Percentiles rank a stretch among this genome's conserved stretches.
Evolutionary conservation across 2,888 invertebrate genomes (phyloP).

Genomic region (Neoascia interrupta): DNA sequence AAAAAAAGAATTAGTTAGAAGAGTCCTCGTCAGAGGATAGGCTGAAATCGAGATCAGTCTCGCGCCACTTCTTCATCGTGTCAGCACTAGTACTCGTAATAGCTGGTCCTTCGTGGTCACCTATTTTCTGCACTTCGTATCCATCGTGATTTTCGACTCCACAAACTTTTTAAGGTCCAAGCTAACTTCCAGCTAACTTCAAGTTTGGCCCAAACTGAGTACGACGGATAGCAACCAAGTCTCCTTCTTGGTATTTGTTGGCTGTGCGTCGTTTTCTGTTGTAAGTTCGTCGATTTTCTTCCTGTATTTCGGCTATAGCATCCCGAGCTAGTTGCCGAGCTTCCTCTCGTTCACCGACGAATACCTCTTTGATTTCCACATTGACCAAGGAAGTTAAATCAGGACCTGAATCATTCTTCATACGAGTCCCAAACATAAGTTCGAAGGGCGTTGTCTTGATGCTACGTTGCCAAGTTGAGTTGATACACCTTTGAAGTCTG

Average conservation of each 20-base stretch:
- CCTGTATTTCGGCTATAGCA: not conserved
- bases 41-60: not conserved
- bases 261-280: not conserved
- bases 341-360: not conserved
- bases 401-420: not conserved
- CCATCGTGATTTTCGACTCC: not conserved
- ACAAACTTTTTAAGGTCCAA: not conserved
- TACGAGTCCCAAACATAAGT: constrained; percentile 2
- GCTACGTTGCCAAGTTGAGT: constrained; percentile 10
- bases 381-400: not conserved
- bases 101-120: not conserved
- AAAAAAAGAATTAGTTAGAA: too few species aligned
- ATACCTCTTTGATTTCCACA: not conserved
- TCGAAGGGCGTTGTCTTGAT: constrained; percentile 3
- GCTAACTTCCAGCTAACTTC: not conserved
- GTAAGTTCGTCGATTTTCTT: not conserved
- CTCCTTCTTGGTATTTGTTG: not conserved
- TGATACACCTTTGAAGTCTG: constrained; percentile 1
- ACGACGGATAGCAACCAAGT: not conserved
- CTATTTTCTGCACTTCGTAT: not conserved
- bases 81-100: not conserved
- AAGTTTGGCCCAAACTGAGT: not conserved
- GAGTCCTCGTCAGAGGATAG: not conserved
- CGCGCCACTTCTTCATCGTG: not conserved
- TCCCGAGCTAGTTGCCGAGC: not conserved